Evolutionary conservation across 1,140 invertebrate genomes (phyloP), one percentile per base, ranked within the genome.

Genomic region (Varroa destructor): DNA sequence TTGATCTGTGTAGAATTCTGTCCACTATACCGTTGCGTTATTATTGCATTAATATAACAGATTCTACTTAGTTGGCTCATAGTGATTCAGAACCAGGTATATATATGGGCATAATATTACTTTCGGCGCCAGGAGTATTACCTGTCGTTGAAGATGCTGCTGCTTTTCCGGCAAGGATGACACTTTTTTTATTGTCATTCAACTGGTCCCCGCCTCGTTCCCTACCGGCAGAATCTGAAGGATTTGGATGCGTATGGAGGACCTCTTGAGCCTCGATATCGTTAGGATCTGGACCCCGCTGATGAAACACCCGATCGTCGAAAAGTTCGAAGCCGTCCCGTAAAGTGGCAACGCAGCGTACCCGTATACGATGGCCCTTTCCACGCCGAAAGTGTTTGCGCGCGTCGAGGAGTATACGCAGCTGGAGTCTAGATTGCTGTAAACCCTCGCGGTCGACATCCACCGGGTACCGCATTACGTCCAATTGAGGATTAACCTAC

Each of bases 281-380:
- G 36, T 67, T 67, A 43, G 61, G 37, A 37, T 67, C 12, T 46
- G 40, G 61, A 12, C 40, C 40, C 12, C 46, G 40, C 46, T 67
- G 61, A 37, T 37, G 61, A 37, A 67, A 67, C 10, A 67, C 61
- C 4, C 61, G 61, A 46, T 67, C 61, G 8, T 67, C 61, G 61
- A 67, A 67, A 37, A 67, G 61, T 46, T 67, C 61, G 61, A 67
- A 67, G 36, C 61, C 61, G 61, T 67, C 61, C 12, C 61, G 10
- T 40, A 67, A 46, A 4, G 61, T 67, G 61, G 61, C 61, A 40
- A 67, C 61, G 37, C 61, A 67, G 40, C 61, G 10, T 2, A 67
- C 61, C 8, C 61, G 61, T 67, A 67, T 67, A 12, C 61, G 61
- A 40, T 67, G 37, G 2, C 61, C 61, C 46, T 67, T 67, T 1